Conservation (phyloP, 2,113 vertebrate species). For the Oncorhynchus clarkii region DNA sequence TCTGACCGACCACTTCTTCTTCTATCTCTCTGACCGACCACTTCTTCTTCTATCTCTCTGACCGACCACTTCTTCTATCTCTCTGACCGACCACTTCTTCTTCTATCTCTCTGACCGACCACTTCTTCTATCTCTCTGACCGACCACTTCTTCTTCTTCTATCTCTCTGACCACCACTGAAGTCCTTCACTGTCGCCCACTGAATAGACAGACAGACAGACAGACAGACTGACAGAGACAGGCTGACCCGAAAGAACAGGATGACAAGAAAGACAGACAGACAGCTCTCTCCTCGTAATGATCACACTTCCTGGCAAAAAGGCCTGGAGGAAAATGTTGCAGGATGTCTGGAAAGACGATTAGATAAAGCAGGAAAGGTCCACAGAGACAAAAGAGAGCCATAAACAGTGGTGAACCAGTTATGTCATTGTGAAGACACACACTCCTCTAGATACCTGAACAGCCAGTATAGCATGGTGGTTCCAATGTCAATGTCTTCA, state of each 20-base stretch:
- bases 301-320: constrained; percentile 11
- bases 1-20: no score
- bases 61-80: no score
- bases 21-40: no score
- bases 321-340: neutral
- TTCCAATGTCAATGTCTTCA: no score
- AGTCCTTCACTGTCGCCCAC: neutral
- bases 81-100: no score
- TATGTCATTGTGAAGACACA: constrained; percentile 3
- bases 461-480: no score
- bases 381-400: neutral
- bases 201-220: neutral
- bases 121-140: no score
- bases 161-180: no score
- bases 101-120: no score
- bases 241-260: neutral
- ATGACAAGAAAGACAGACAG: neutral
- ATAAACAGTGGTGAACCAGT: neutral
- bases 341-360: neutral
- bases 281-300: constrained; percentile 14
- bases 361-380: neutral
- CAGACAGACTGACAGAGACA: neutral
- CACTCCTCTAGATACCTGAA: neutral
- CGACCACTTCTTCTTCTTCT: no score
- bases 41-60: no score